These are phyloP conservation scores for Nomada fabriciana DNA, from an alignment of 2,888 invertebrate genomes.

Conservation along the genomic window DNA sequence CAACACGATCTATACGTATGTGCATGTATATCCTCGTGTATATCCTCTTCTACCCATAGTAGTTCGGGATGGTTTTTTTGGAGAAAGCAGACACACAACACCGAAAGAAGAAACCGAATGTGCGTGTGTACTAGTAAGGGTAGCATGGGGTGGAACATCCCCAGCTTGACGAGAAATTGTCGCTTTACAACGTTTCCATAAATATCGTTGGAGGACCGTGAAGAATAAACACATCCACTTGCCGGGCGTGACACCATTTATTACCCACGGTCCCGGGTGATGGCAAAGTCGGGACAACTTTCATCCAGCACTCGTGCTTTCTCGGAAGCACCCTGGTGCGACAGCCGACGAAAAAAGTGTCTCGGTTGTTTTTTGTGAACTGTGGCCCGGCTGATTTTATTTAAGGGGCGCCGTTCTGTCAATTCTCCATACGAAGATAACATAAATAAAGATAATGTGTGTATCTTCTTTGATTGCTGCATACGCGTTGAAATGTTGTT, in stretches of 20 bases:
- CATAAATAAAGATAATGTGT: too few relatives aligned
- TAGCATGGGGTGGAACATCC: background rate
- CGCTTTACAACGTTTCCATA: slow-evolving; percentile 54
- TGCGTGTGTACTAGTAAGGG: background rate
- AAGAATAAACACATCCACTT: slow-evolving; percentile 57
- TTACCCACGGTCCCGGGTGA: slow-evolving; percentile 23
- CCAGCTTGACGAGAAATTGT: slow-evolving; percentile 38
- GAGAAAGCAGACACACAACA: slow-evolving; percentile 53
- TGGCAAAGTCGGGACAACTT: slow-evolving; percentile 15
- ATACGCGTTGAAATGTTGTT: background rate
- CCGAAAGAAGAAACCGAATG: background rate
- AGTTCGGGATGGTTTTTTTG: background rate
- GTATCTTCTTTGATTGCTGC: too few relatives aligned
- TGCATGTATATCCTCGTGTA: too few relatives aligned
- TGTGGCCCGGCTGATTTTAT: background rate
- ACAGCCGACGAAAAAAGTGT: slow-evolving; percentile 19
- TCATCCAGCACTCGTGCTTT: slow-evolving; percentile 27
- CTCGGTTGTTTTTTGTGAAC: background rate
- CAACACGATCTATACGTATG: slow-evolving; percentile 28
- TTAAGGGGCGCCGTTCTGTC: slow-evolving; percentile 33
- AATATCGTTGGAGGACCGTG: slow-evolving; percentile 45
- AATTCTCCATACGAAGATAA: background rate
- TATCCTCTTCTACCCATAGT: slow-evolving; percentile 9
- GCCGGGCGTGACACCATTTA: slow-evolving; percentile 47
- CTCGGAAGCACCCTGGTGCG: slow-evolving; percentile 34